Conservation (phyloP, 2,797 vertebrate species). For the Alcedo atthis region DNA sequence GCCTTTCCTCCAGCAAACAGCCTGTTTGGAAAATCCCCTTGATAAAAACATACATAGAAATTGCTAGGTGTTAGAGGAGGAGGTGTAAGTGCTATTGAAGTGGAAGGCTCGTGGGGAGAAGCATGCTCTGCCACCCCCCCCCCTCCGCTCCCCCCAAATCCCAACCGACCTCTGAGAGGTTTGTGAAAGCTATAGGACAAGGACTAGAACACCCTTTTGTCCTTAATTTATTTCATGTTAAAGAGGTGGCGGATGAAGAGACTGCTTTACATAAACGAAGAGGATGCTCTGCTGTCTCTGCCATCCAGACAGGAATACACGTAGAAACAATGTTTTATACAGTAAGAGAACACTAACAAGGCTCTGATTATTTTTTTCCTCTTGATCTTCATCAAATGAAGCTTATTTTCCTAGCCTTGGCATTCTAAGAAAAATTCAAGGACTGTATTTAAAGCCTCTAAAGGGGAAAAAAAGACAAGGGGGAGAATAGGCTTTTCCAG, state of each 20-base stretch:
- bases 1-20: neutral
- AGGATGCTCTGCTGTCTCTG: neutral
- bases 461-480: neutral
- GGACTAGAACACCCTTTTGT: neutral
- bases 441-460: conserved; percentile 10
- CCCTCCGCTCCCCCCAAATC: neutral
- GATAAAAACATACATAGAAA: neutral
- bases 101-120: neutral
- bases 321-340: neutral
- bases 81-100: neutral
- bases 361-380: neutral
- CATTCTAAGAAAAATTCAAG: conserved; percentile 44
- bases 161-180: neutral
- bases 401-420: neutral
- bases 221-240: neutral
- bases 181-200: neutral
- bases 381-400: neutral
- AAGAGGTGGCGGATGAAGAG: neutral
- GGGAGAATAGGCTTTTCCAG: neutral
- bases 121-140: neutral
- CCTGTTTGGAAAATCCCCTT: neutral
- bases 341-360: neutral
- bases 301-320: neutral
- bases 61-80: neutral
- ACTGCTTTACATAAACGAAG: neutral